phyloP scores from a whole-genome alignment of 2,797 vertebrate species.

The Takifugu rubripes region DNA sequence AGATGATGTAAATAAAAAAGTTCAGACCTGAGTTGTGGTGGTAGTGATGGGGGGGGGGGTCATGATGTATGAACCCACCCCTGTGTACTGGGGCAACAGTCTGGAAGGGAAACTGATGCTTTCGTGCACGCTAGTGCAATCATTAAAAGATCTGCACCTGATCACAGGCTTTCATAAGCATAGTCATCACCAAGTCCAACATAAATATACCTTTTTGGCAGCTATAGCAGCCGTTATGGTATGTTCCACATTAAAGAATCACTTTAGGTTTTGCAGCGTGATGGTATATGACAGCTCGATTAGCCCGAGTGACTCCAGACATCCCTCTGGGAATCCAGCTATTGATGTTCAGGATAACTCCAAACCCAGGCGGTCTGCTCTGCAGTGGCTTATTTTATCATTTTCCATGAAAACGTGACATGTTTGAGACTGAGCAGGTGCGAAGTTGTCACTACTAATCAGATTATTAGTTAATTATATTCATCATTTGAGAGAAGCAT shows the following conservation, averaged over 20 bases:
- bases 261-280: not conserved
- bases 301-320: not conserved
- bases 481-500: no score
- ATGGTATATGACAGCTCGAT: not conserved
- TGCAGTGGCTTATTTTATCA: not conserved
- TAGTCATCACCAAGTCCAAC: no score
- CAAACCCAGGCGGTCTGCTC: not conserved
- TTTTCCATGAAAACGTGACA: not conserved
- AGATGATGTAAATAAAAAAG: slow-evolving; percentile 1
- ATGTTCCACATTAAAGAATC: not conserved
- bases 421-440: not conserved
- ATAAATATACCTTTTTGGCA: no score
- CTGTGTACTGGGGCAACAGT: slow-evolving; percentile 25
- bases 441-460: no score
- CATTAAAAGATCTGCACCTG: slow-evolving; percentile 7
- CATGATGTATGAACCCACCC: no score
- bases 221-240: not conserved
- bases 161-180: not conserved
- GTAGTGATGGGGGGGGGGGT: no score
- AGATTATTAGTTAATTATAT: no score
- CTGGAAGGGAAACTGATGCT: slow-evolving; percentile 10
- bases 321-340: not conserved
- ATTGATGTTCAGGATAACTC: slow-evolving; percentile 4
- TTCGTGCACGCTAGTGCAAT: slow-evolving; percentile 11
- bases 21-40: slow-evolving; percentile 18